These are phyloP conservation scores for Clepsis dumicolana DNA, from an alignment of 2,888 invertebrate genomes.

Conservation along the genomic window DNA sequence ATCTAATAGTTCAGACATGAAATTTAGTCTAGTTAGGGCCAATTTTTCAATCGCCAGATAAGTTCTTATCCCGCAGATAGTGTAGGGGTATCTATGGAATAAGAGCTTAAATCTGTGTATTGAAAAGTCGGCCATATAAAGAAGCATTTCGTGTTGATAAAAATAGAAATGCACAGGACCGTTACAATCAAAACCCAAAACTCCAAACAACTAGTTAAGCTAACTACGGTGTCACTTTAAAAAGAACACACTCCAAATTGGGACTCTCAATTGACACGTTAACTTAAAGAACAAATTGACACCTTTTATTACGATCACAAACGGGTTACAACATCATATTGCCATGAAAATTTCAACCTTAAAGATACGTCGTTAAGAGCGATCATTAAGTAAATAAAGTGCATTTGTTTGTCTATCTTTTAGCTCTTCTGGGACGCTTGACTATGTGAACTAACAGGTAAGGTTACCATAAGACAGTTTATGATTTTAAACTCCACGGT, in stretches of 20 bases:
- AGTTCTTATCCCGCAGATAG: no score
- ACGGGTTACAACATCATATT: not conserved
- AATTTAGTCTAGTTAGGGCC: no score
- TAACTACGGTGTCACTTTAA: slow-evolving; percentile 16
- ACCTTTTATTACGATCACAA: slow-evolving; percentile 28
- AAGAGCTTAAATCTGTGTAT: no score
- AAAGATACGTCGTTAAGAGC: not conserved
- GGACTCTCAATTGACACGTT: slow-evolving; percentile 19
- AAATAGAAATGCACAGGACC: not conserved
- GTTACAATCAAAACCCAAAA: not conserved
- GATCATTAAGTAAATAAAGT: not conserved
- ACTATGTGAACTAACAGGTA: slow-evolving; percentile 12
- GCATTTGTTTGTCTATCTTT: slow-evolving; percentile 4
- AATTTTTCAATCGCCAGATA: no score
- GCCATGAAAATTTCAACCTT: slow-evolving; percentile 8
- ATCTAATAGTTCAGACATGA: no score
- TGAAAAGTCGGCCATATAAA: no score
- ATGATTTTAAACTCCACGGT: no score
- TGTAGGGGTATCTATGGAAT: no score
- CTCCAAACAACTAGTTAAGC: slow-evolving; percentile 2
- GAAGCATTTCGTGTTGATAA: no score
- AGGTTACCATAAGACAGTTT: slow-evolving; percentile 19
- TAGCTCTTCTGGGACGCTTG: slow-evolving; percentile 15
- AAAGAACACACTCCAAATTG: slow-evolving; percentile 29
- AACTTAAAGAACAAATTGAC: slow-evolving; percentile 29